phyloP scores from a whole-genome alignment of 2,888 invertebrate genomes.

The Pherbina coryleti region DNA sequence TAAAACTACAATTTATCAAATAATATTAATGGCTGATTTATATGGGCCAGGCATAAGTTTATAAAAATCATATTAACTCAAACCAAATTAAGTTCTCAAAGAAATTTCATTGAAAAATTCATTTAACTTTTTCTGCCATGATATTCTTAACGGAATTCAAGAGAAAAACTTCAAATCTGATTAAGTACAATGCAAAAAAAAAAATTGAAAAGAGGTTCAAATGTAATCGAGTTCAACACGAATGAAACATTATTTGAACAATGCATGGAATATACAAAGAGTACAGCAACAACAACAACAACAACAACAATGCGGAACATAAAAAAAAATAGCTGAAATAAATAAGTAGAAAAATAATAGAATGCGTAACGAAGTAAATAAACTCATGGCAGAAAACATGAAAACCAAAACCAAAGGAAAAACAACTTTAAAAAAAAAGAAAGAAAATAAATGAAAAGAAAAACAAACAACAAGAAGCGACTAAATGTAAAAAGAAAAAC shows the following conservation, averaged over 20 bases:
- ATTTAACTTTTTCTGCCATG: conserved; percentile 17
- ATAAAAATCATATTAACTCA: too few species aligned
- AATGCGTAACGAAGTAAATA: conserved; percentile 44
- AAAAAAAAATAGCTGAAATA: background rate
- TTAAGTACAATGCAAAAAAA: background rate
- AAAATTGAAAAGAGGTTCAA: background rate
- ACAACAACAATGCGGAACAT: background rate
- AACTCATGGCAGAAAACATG: conserved; percentile 40
- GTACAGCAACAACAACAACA: background rate
- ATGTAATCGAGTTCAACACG: conserved; percentile 31
- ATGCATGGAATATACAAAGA: conserved; percentile 24
- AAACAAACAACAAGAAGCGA: background rate
- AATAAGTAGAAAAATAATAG: background rate
- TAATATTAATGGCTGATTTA: too few species aligned
- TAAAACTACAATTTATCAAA: too few species aligned
- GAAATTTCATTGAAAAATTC: conserved; percentile 28
- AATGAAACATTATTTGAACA: conserved; percentile 37
- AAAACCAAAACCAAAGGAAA: background rate
- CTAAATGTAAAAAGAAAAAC: conserved; percentile 11
- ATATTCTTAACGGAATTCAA: background rate
- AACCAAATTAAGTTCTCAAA: background rate
- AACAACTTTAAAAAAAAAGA: conserved; percentile 1
- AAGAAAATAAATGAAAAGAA: background rate
- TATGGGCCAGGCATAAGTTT: too few species aligned
- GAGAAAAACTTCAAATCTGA: background rate